phyloP scores from a whole-genome alignment of 2,888 invertebrate genomes.

The Callimorpha dominula region DNA sequence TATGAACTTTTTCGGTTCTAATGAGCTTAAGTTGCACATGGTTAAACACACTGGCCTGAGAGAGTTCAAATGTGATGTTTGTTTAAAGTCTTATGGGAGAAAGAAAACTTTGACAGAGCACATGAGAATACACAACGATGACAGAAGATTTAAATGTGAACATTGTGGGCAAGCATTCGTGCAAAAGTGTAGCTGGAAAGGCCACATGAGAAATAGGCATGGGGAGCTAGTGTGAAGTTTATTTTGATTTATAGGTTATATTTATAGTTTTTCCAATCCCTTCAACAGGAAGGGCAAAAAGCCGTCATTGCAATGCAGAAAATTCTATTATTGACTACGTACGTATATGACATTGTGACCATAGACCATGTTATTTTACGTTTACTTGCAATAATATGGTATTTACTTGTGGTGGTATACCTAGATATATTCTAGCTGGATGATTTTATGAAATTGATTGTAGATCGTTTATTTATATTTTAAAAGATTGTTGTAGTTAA shows the following conservation, averaged over 20 bases:
- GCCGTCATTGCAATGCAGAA: not conserved
- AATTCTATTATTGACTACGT: not conserved
- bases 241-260: not conserved
- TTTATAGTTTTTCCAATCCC: not conserved
- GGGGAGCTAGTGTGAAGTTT: conserved; percentile 37
- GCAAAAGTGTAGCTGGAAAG: conserved; percentile 60
- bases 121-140: conserved; percentile 63
- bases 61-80: conserved; percentile 62
- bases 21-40: conserved; percentile 60
- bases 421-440: not conserved
- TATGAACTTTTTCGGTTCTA: conserved; percentile 63
- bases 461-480: conserved; percentile 5
- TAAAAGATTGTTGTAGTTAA: not conserved
- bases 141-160: conserved; percentile 55
- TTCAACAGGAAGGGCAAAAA: not conserved
- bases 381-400: not conserved
- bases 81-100: conserved; percentile 60
- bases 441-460: not conserved
- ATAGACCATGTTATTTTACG: not conserved
- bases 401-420: not conserved
- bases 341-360: not conserved
- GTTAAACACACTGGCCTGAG: conserved; percentile 57
- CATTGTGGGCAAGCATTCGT: conserved; percentile 56
- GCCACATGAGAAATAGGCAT: conserved; percentile 57
- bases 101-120: conserved; percentile 60